Base-by-base conservation (phyloP, 2,888 invertebrate genomes). In the Silvanus unidentatus region DNA sequence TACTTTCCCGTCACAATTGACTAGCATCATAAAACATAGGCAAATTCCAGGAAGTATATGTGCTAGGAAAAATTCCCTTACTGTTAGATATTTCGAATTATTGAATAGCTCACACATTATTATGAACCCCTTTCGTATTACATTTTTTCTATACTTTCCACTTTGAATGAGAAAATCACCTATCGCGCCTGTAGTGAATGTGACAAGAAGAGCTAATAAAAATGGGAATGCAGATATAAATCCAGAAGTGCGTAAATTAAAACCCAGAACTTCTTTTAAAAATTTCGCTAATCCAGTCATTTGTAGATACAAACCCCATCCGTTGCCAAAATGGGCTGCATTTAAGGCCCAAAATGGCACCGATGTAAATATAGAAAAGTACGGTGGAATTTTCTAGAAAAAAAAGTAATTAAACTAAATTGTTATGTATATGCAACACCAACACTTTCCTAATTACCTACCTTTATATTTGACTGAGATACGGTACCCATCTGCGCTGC, bases 1-100 rank as follows among this genome's bases (percentile, higher is more conserved):
- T 32, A 51, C 50, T 32, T 32, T 32, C 4, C 48, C 14, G 32
- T 51, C 39, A 34, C 59, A 60, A 14, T 55, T 54, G 2, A 52
- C 48, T 2, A 57, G 47, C 4, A 52, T 43, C 32, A 63, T 60
- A 2, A 51, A 39, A 29, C 56, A 55, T 11, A 78, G 68, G 0
- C 77, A 68, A 1, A 75, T 50, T 0, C 77, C 78, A 1, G 78
- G 78, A 5, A 78, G 59, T 14, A 79, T 65, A 65, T 79, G 78
- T 1, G 78, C 78, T 78, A 54, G 4, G 15, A 37, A 13, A 11
- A 22, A n/a, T n/a, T n/a, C n/a, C n/a, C n/a, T n/a, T n/a, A n/a
- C n/a, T n/a, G n/a, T n/a, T n/a, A n/a, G n/a, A n/a, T n/a, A n/a
- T n/a, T n/a, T n/a, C n/a, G n/a, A n/a, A n/a, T n/a, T n/a, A n/a